Base-by-base conservation (phyloP, 92 coral and sea anemone genomes). In the Hydrozoanthus gracilis region DNA sequence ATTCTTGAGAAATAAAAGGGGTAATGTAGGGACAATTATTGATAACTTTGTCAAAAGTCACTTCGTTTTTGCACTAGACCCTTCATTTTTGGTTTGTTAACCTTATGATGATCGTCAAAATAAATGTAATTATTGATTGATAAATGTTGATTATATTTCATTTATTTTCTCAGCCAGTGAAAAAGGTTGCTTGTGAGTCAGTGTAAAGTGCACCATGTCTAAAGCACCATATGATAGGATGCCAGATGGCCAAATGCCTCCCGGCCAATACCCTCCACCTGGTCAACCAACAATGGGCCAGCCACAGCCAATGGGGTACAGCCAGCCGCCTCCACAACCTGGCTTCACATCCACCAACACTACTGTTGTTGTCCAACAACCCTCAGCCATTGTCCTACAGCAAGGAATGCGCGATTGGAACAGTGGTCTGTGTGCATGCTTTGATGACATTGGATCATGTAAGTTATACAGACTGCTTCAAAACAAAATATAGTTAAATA, bases 391-490 rank as follows among this genome's bases (percentile, higher is more conserved):
- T 80, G 61, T 65, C 48, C 13, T 80, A 17, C 85, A 80, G 85
- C 85, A 48, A n/a, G 92, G 89, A 16, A 61, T 85, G 89, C 86
- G 92, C 14, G 77, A 89, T 83, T 89, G 92, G 92, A 89, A 86
- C 89, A 85, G 89, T 71, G 89, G 87, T 61, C 92, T 89, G 4
- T 86, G 87, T 62, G 76, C 87, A 3, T 89, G 92, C 65, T 77
- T 85, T 71, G 92, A 89, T 51, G 92, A 89, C 86, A 60, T 85
- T 17, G 83, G 71, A 56, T 67, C 92, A 52, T 89, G 92, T 89
- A 62, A 56, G 92, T 85, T 14, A 8, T 4, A 8, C 2, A 20
- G 18, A 6, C 71, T 3, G 11, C 4, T 10, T 7, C 20, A 6
- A 17, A 17, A 3, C 8, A 16, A 66, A 8, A 5, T 13, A 8